Evolutionary conservation across 1,140 invertebrate genomes (phyloP), one percentile per base, ranked within the genome.

Genomic region (Danaus plexippus): DNA sequence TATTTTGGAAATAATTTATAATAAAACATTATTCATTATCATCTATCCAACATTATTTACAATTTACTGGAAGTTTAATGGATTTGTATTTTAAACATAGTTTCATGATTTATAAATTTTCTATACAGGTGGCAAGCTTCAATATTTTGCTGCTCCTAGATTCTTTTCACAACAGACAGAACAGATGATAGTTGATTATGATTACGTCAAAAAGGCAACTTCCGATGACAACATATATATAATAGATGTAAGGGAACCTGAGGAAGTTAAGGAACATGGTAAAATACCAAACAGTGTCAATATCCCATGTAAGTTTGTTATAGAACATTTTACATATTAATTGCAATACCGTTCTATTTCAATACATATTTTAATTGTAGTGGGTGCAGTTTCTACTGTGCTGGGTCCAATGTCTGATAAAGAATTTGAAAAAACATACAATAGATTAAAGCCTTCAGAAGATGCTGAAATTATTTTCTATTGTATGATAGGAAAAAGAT

Each of bases 281-380:
- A 87, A 89, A 69, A 87, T 92, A 53, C 90, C 91, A 47, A 88
- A 88, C 50, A 91, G 89, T 64, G 88, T 92, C 63, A 90, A 92
- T 63, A 91, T 92, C 64, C 90, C 90, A 66, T 88, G 91, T 92
- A 88, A 79, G 78, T 71, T 52, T 55, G 54, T 46, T 8, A 47
- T 54, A 45, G 0, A 15, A 22, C 32, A 58, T 11, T 22, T 41
- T 41, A 9, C 42, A 18, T 13, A 12, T 11, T 11, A 52, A 48
- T 32, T 52, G 11, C 52, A 40, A 9, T 60, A 1, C 53, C 9
- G 47, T 57, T 13, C 52, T 43, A 54, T 60, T 45, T 54, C 12
- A 32, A 15, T 43, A n/a, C 2, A 51, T 48, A 43, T 49, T 57
- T 76, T 70, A 9, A 32, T 32, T 32, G 7, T 42, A 89, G 88